Percentiles rank a stretch among this genome's conserved stretches.
Conservation (phyloP, 1,140 invertebrate genomes). For the Conus ventricosus region DNA sequence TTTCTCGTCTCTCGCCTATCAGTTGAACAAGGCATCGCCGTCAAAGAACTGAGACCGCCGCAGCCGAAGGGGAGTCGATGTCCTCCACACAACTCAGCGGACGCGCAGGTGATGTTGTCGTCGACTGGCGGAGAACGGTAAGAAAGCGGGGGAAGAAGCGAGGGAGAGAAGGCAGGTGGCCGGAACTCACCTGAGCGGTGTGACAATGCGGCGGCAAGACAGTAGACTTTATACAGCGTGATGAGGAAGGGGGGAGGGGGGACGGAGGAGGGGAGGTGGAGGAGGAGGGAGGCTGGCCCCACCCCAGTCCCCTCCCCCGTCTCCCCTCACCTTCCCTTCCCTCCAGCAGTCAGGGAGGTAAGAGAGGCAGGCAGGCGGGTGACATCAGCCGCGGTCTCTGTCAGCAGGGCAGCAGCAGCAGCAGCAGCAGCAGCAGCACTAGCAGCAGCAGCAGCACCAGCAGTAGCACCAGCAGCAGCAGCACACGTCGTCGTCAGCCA, state of each 20-base stretch:
- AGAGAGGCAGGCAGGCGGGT: not conserved
- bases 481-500: not conserved
- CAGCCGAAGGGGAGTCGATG: no score
- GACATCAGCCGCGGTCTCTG: not conserved
- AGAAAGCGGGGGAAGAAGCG: not conserved
- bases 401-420: not conserved
- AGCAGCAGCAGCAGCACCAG: not conserved
- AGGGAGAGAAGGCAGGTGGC: not conserved
- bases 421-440: not conserved
- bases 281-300: not conserved
- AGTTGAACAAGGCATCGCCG: no score
- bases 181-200: not conserved
- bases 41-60: no score
- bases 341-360: not conserved
- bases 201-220: not conserved
- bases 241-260: not conserved
- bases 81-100: no score
- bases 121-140: not conserved
- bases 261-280: no score
- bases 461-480: not conserved
- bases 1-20: no score
- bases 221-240: not conserved
- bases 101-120: no score
- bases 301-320: not conserved
- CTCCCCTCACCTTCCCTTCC: not conserved